These are phyloP conservation scores for Psittacula cyanocephala DNA, from an alignment of 2,113 vertebrate genomes.

Conservation along the genomic window DNA sequence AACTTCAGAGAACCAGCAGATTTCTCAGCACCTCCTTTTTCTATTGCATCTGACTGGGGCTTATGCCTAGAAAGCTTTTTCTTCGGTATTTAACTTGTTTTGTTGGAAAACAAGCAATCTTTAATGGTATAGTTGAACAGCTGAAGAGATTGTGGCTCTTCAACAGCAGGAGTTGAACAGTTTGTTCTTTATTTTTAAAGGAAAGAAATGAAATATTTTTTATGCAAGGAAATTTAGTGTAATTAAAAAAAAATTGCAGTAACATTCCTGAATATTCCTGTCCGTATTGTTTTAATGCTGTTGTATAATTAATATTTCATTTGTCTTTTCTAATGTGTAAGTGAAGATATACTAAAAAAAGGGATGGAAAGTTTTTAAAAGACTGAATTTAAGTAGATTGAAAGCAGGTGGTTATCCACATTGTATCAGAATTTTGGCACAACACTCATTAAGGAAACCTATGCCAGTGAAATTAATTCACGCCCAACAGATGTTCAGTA, in stretches of 20 bases:
- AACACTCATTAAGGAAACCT: not conserved
- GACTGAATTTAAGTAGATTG: not conserved
- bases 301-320: not conserved
- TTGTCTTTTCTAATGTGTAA: not conserved
- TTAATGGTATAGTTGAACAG: not conserved
- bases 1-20: not conserved
- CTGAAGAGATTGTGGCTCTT: not conserved
- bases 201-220: not conserved
- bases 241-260: not conserved
- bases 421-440: not conserved
- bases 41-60: not conserved
- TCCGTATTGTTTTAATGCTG: rapidly evolving
- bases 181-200: not conserved
- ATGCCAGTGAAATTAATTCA: constrained; percentile 22
- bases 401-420: not conserved
- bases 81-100: not conserved
- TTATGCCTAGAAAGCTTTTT: not conserved
- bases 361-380: not conserved
- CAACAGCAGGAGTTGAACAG: not conserved
- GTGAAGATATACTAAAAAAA: not conserved
- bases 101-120: not conserved
- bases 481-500: not conserved
- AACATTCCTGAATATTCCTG: not conserved
- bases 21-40: not conserved
- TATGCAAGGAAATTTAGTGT: not conserved